A percentile compares a stretch with the other conserved stretches of the same genome.
Evolutionary conservation across 2,797 vertebrate genomes (phyloP).

Genomic region (Leuciscus waleckii): DNA sequence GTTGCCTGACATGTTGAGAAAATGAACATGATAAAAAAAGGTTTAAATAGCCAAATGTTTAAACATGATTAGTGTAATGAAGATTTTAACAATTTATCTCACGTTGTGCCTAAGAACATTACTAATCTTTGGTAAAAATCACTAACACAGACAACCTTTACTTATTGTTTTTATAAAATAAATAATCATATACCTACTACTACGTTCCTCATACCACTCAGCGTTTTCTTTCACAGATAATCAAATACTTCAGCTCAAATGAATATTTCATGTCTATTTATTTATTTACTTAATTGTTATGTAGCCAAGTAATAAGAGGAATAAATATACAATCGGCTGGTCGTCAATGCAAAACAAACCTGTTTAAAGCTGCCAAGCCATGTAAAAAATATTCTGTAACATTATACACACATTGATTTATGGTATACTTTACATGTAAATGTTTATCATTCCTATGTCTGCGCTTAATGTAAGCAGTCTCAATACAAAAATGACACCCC

Average conservation of each 20-base stretch:
- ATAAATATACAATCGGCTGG: not conserved
- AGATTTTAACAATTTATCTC: not conserved
- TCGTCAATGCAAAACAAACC: not conserved
- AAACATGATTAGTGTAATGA: not conserved
- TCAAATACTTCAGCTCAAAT: not conserved
- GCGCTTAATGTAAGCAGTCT: not conserved
- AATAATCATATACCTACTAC: too few relatives aligned
- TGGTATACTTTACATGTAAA: not conserved
- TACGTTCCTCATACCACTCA: not conserved
- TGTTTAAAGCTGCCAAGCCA: not conserved
- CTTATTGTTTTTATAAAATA: too few relatives aligned
- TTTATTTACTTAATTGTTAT: not conserved
- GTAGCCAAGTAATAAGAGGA: not conserved
- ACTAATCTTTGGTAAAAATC: too few relatives aligned
- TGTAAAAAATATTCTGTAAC: not conserved
- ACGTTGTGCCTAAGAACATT: too few relatives aligned
- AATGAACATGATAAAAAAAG: not conserved
- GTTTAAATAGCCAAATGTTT: not conserved
- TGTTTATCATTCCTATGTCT: not conserved
- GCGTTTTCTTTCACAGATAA: not conserved
- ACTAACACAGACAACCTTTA: too few relatives aligned
- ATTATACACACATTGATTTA: not conserved
- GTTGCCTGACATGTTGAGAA: not conserved
- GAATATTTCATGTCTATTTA: not conserved
- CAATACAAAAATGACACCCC: not conserved